A percentile compares a stretch with the other conserved stretches of the same genome.
Evolutionary conservation across 2,113 vertebrate species (phyloP).

Genomic region (Equus quagga): DNA sequence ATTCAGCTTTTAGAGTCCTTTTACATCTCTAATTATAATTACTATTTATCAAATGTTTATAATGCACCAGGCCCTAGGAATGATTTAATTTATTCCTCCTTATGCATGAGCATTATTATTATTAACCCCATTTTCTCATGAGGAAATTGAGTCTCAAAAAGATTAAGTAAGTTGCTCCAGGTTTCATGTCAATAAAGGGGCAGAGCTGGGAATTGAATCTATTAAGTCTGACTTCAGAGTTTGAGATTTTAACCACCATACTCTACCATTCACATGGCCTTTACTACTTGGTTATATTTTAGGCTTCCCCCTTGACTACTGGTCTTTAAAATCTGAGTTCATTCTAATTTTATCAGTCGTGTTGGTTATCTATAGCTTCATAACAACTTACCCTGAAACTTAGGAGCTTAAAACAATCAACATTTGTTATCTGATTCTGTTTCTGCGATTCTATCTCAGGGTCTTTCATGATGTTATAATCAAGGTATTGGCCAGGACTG

Average conservation of each 20-base stretch:
- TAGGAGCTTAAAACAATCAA: background rate
- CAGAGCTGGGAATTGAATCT: background rate
- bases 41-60: background rate
- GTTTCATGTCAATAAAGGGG: background rate
- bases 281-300: background rate
- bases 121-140: background rate
- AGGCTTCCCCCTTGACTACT: background rate
- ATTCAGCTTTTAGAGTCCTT: constrained; percentile 55
- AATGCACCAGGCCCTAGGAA: background rate
- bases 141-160: constrained; percentile 4
- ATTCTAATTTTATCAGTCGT: constrained; percentile 36
- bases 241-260: background rate
- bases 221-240: background rate
- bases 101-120: background rate
- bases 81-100: background rate
- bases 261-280: background rate
- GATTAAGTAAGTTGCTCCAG: background rate
- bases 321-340: background rate
- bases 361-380: background rate
- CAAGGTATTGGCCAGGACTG: background rate
- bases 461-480: background rate
- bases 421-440: background rate
- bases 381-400: background rate
- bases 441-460: background rate
- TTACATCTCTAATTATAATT: background rate